These are phyloP conservation scores for Rhabditophanes sp. DNA, from an alignment of 2,888 invertebrate genomes.

Conservation along the genomic window DNA sequence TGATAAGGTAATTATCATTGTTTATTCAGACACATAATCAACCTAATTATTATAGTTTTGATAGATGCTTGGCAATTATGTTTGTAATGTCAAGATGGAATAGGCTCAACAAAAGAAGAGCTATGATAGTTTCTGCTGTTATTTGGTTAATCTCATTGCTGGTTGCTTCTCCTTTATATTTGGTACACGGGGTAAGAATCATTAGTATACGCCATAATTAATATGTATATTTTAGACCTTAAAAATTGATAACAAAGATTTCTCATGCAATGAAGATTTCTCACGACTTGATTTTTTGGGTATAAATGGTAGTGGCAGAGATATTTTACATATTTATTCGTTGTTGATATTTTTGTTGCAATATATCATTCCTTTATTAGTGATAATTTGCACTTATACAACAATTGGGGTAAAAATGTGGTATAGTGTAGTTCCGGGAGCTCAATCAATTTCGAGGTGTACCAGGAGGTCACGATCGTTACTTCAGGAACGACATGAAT, in stretches of 20 bases:
- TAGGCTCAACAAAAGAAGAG: constrained; percentile 24
- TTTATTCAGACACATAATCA: too few relatives aligned
- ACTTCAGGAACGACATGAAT: constrained; percentile 32
- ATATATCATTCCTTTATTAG: constrained; percentile 39
- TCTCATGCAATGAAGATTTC: too few relatives aligned
- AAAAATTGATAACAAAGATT: too few relatives aligned
- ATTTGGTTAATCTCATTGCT: constrained; percentile 37
- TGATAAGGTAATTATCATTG: constrained; percentile 42
- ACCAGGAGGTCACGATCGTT: constrained; percentile 17
- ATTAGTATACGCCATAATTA: constrained; percentile 1
- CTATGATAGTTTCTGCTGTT: constrained; percentile 25
- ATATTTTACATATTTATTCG: constrained; percentile 21
- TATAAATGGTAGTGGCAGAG: constrained; percentile 27
- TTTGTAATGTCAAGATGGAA: constrained; percentile 36
- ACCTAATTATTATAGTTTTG: constrained; percentile 23
- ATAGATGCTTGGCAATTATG: constrained; percentile 42
- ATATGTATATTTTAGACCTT: constrained; percentile 1
- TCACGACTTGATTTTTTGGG: constrained; percentile 16
- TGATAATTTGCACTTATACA: constrained; percentile 40
- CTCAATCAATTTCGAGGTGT: too few relatives aligned
- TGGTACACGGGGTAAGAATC: constrained; percentile 20
- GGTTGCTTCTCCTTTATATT: constrained; percentile 34
- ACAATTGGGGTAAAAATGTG: constrained; percentile 41
- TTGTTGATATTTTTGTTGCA: constrained; percentile 32
- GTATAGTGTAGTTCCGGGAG: constrained; percentile 36